A percentile compares a stretch with the other conserved stretches of the same genome.
These are phyloP conservation scores for Chouioia cunea DNA, from an alignment of 2,888 invertebrate species.

Conservation along the genomic window DNA sequence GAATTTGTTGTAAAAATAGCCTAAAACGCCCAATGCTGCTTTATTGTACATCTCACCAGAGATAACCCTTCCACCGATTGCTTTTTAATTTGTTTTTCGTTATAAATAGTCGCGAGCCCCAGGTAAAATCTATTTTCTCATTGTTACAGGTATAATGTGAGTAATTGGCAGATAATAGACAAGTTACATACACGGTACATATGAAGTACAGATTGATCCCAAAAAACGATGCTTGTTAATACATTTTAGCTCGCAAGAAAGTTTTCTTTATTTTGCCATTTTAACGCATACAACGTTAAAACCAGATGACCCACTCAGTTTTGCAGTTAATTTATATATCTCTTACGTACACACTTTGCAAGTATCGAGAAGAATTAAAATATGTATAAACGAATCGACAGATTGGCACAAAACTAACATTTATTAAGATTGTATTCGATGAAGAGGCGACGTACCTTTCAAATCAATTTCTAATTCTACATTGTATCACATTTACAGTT, in stretches of 20 bases:
- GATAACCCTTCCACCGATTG: conserved; percentile 7
- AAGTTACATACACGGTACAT: conserved; percentile 11
- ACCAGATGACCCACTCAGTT: conserved; percentile 27
- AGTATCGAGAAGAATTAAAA: too few relatives aligned
- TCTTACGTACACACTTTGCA: too few relatives aligned
- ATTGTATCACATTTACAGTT: too few relatives aligned
- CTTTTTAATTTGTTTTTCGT: conserved; percentile 1
- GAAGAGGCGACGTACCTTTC: too few relatives aligned
- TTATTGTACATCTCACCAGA: not conserved
- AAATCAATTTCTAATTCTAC: too few relatives aligned
- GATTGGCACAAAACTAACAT: too few relatives aligned
- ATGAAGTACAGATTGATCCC: conserved; percentile 21
- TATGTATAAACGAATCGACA: too few relatives aligned
- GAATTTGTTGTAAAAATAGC: not conserved
- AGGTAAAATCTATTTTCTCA: conserved; percentile 9
- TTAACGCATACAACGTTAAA: not conserved
- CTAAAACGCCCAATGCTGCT: conserved; percentile 12
- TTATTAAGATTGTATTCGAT: too few relatives aligned
- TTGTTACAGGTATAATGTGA: not conserved
- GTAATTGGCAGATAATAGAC: conserved; percentile 25
- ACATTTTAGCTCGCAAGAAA: conserved; percentile 21
- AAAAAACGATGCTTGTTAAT: conserved; percentile 15
- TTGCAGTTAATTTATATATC: not conserved
- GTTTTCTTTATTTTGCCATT: conserved; percentile 3
- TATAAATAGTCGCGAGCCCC: conserved; percentile 8